These are phyloP conservation scores for Ostrea edulis DNA, from an alignment of 1,140 invertebrate species.

Conservation along the genomic window DNA sequence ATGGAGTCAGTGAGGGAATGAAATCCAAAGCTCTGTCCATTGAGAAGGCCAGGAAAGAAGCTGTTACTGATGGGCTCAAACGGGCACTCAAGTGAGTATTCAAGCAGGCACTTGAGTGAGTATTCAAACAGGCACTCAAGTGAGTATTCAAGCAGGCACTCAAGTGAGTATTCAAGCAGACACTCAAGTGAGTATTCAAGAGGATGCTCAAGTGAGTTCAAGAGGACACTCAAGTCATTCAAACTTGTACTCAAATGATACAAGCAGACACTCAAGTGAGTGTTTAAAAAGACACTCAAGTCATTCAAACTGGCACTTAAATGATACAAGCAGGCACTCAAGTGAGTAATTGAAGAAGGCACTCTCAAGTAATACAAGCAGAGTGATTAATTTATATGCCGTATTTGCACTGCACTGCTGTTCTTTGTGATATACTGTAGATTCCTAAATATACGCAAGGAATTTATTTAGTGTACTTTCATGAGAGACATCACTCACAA, in stretches of 20 bases:
- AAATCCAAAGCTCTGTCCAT: conserved; percentile 80
- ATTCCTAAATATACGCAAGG: no score
- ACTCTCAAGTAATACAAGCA: no score
- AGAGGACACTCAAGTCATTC: neutral
- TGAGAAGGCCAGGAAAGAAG: conserved; percentile 81
- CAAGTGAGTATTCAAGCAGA: conserved; percentile 70
- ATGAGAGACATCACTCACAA: no score
- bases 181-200: conserved; percentile 65
- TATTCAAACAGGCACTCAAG: neutral
- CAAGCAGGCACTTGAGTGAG: conserved; percentile 80
- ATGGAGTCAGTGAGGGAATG: conserved; percentile 81
- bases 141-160: conserved; percentile 78
- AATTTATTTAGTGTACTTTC: no score
- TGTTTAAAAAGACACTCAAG: neutral
- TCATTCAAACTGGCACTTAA: neutral
- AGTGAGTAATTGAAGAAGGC: neutral
- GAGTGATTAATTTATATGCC: no score
- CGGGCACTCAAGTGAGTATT: conserved; percentile 79
- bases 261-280: neutral
- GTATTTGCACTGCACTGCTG: no score
- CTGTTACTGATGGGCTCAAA: conserved; percentile 81
- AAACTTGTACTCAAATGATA: no score
- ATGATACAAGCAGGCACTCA: neutral
- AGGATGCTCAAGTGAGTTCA: conserved; percentile 15
- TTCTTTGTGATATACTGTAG: no score